phyloP scores from a whole-genome alignment of 2,888 invertebrate genomes.

The Coremacera marginata region DNA sequence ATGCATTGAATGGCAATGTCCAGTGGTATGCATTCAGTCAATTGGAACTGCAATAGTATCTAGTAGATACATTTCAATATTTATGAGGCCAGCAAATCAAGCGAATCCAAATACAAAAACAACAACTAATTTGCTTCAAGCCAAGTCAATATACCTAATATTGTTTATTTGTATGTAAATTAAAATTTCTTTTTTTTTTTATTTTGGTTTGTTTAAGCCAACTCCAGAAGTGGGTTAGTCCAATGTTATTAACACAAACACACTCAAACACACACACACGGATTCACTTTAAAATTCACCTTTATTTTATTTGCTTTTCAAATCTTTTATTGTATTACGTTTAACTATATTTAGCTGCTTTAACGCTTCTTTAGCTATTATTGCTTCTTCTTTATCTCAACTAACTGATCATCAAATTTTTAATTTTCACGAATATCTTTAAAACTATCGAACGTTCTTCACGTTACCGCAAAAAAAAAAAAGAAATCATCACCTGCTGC shows the following conservation, averaged over 20 bases:
- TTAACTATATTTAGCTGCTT: not conserved
- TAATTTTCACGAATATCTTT: not conserved
- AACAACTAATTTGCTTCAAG: not conserved
- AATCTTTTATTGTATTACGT: not conserved
- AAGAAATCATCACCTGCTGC: constrained; percentile 33
- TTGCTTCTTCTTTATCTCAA: not conserved
- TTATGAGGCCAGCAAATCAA: constrained; percentile 20
- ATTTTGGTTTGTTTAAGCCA: not conserved
- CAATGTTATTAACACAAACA: too few species aligned
- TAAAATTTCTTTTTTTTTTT: not conserved
- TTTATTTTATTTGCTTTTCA: not conserved
- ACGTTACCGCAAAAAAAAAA: constrained; percentile 8
- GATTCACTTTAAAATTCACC: too few species aligned
- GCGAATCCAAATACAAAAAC: constrained; percentile 1
- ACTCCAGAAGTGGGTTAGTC: constrained; percentile 7
- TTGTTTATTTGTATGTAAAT: not conserved
- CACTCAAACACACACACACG: too few species aligned
- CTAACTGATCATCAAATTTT: not conserved
- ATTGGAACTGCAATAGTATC: not conserved
- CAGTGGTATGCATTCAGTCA: not conserved
- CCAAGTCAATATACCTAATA: not conserved
- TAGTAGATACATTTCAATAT: not conserved
- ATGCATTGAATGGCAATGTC: too few species aligned
- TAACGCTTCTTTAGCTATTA: not conserved
- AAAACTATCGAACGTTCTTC: constrained; percentile 13